Base-by-base conservation (phyloP, 2,888 invertebrate genomes). In the Ernsta delagoae region DNA sequence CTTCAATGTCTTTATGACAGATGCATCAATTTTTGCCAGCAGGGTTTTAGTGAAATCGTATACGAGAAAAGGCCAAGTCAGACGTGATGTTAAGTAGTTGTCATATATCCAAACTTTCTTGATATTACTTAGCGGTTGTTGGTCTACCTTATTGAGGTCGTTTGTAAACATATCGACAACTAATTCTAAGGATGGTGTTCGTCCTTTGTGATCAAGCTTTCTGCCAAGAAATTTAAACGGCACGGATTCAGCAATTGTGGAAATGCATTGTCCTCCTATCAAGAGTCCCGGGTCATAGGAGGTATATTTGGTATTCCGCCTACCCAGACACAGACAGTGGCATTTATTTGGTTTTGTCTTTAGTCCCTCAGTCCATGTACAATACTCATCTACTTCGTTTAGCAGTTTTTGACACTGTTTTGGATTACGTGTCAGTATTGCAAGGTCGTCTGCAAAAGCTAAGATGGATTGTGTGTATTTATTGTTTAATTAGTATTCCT, bases 41-140 rank as follows among this genome's bases (percentile, higher is more conserved):
- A 36, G 34, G 34, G 34, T 8, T 39, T 59, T 59, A 36, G 11
- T 11, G 12, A 59, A n/a, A n/a, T 59, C 59, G 12, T 59, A 59
- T 9, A 59, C 59, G 12, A 59, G 59, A 12, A 59, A 59, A 36
- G 59, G 59, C 59, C 59, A 59, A 36, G 59, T 36, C 34, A 59
- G 39, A 11, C 39, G 8, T 5, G 59, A 59, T 59, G 59, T 59
- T 5, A 59, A 5, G 39, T 59, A 59, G 59, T 59, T 59, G 59
- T 59, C 59, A 36, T 59, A 16, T 12, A 45, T 45, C 45, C 45
- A 45, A 45, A 45, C 45, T 11, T 45, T 45, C 11, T 45, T 45
- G 11, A 45, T 45, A 45, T 45, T 45, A 45, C 45, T 45, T 45
- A 45, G 11, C 9, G 45, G 45, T 11, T 45, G 45, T 45, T 45